Base-by-base conservation (phyloP, 2,113 vertebrate species). In the Carassius carassius region DNA sequence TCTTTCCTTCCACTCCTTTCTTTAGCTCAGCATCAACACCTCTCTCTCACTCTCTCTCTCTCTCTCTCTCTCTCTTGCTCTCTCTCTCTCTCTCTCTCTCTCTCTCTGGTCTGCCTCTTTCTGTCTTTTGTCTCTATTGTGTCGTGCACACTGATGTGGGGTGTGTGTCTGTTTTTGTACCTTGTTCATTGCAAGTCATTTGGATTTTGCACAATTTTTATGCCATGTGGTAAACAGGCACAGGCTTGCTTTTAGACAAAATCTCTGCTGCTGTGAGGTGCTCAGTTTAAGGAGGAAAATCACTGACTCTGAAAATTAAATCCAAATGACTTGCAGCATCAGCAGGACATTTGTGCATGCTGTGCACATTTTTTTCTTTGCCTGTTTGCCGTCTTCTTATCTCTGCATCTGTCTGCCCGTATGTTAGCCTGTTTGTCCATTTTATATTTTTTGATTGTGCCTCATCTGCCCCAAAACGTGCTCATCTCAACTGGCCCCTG, bases 311-410 rank as follows among this genome's bases (percentile, higher is more conserved):
- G 70, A 47, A 54, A 51, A 75, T 74, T 37, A 62, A 81, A 85
- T 87, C 85, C 65, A 89, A 89, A 89, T 90, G 92, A 86, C 92
- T 94, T 92, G 90, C 85, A 87, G 56, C 90, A 88, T 89, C 91
- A 92, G 89, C 89, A 84, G 93, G 94, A 91, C 84, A 78, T 77
- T 85, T 85, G 87, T 81, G 87, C 89, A 88, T 93, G 89, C 88
- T 79, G 86, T 91, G 77, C 85, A 82, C 90, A 91, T 89, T 83
- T 86, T 87, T 88, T 82, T 79, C 74, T 84, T 74, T 88, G 82
- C 85, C 82, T 85, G 69, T 86, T 79, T 86, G 44, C 86, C 81
- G 90, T 70, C 47, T 23, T 81, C 65, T 70, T 51, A 12, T 77
- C 51, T 58, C 14, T 93, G 78, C 81, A 49, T 85, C 89, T 83